phyloP scores from a whole-genome alignment of 2,797 vertebrate species.

The Clarias laeviceps region DNA sequence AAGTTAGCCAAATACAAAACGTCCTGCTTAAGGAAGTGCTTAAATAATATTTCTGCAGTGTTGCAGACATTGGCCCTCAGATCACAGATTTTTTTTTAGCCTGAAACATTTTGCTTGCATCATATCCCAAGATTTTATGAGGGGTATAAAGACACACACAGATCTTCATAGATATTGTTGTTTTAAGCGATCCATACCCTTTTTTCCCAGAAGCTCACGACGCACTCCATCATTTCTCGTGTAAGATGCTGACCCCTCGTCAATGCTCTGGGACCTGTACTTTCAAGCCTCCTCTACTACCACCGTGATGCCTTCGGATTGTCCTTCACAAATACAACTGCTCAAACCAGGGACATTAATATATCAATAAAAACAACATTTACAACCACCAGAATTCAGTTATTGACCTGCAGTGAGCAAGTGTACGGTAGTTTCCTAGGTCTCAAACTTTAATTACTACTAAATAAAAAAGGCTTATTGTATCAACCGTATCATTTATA shows the following conservation, averaged over 20 bases:
- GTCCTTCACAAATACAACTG: slow-evolving; percentile 22
- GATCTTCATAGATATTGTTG: slow-evolving; percentile 4
- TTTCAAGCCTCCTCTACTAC: slow-evolving; percentile 92
- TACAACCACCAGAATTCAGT: slow-evolving; percentile 27
- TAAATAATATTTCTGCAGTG: not conserved
- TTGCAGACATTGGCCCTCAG: slow-evolving; percentile 1
- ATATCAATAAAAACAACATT: slow-evolving; percentile 21
- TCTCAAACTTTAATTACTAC: slow-evolving; percentile 66
- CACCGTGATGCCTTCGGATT: slow-evolving; percentile 74
- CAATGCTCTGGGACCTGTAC: slow-evolving; percentile 93
- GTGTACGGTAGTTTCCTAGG: slow-evolving; percentile 43
- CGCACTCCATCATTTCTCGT: slow-evolving; percentile 94
- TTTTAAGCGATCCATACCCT: slow-evolving; percentile 62
- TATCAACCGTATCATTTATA: slow-evolving; percentile 73
- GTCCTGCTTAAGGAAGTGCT: slow-evolving; percentile 2
- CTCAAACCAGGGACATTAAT: slow-evolving; percentile 22
- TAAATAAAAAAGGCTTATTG: slow-evolving; percentile 63
- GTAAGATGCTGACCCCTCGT: slow-evolving; percentile 95
- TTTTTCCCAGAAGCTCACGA: slow-evolving; percentile 90
- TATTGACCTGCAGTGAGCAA: slow-evolving; percentile 47
- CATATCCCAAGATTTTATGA: not conserved
- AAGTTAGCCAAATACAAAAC: not conserved
- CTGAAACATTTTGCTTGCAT: not conserved
- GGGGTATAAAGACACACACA: not conserved
- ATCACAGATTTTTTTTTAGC: not conserved